Evolutionary conservation across 2,113 vertebrate genomes (phyloP).

Genomic region (Plotosus lineatus): DNA sequence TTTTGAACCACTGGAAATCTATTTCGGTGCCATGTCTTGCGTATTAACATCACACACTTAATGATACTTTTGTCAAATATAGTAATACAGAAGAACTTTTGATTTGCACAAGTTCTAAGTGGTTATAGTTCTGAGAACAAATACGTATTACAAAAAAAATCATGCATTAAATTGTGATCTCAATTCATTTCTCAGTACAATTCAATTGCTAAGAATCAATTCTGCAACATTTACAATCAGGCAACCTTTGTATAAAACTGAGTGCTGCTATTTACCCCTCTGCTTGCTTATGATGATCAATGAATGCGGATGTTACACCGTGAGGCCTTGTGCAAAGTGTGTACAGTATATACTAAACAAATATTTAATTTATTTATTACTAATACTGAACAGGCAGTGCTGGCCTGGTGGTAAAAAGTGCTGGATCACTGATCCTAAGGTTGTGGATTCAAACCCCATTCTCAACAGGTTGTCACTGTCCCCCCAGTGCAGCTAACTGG

Average conservation of each 20-base stretch:
- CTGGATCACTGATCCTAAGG: no score
- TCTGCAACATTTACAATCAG: not conserved
- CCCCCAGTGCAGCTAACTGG: no score
- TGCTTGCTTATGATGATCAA: not conserved
- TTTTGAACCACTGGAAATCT: not conserved
- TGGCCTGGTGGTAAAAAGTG: no score
- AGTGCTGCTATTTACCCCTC: not conserved
- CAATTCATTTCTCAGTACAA: not conserved
- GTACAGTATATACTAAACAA: not conserved
- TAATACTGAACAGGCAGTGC: not conserved
- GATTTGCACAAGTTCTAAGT: not conserved
- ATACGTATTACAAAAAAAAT: no score
- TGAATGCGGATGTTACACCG: not conserved
- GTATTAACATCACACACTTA: not conserved
- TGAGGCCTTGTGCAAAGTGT: not conserved
- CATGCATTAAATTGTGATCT: not conserved
- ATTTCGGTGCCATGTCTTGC: not conserved
- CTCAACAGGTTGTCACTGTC: no score
- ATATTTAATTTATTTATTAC: not conserved
- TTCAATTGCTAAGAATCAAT: not conserved
- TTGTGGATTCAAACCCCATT: no score
- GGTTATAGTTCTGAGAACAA: not conserved
- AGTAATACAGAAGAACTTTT: not conserved
- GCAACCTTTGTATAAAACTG: not conserved
- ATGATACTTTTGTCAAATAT: not conserved